These are phyloP conservation scores for Semaprochilodus insignis DNA, from an alignment of 2,797 vertebrate genomes.

Conservation along the genomic window DNA sequence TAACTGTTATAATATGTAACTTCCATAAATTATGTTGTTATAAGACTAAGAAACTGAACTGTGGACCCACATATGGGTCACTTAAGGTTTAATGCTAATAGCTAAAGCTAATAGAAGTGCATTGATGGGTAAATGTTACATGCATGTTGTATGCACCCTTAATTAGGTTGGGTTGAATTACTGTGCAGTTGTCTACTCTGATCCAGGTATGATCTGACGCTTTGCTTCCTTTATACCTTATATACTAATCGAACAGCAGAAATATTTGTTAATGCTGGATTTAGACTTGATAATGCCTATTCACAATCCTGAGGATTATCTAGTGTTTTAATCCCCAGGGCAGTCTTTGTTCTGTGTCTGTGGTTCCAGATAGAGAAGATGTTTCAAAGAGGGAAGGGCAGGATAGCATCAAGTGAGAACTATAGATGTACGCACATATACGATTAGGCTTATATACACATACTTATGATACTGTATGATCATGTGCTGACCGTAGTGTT, in stretches of 20 bases:
- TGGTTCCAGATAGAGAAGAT: neutral
- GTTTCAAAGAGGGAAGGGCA: neutral
- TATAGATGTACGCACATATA: too few species aligned
- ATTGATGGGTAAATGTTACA: too few species aligned
- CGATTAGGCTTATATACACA: too few species aligned
- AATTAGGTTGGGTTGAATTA: neutral
- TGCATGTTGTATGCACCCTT: neutral
- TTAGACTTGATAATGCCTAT: constrained; percentile 28
- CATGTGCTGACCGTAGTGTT: too few species aligned
- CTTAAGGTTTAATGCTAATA: too few species aligned
- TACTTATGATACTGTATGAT: too few species aligned
- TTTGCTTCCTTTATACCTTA: neutral
- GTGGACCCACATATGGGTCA: too few species aligned
- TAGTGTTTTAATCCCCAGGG: constrained; percentile 64
- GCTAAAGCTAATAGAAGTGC: too few species aligned
- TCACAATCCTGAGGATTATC: constrained; percentile 63
- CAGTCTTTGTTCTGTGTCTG: constrained; percentile 44
- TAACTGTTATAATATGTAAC: too few species aligned
- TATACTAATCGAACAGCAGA: constrained; percentile 18
- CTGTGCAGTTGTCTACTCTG: neutral
- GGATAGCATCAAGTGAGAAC: neutral
- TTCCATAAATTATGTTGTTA: too few species aligned
- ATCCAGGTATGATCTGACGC: neutral
- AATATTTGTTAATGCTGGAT: constrained; percentile 33
- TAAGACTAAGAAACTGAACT: too few species aligned